Conservation (phyloP, 2,888 invertebrate species). For the Busseola fusca region DNA sequence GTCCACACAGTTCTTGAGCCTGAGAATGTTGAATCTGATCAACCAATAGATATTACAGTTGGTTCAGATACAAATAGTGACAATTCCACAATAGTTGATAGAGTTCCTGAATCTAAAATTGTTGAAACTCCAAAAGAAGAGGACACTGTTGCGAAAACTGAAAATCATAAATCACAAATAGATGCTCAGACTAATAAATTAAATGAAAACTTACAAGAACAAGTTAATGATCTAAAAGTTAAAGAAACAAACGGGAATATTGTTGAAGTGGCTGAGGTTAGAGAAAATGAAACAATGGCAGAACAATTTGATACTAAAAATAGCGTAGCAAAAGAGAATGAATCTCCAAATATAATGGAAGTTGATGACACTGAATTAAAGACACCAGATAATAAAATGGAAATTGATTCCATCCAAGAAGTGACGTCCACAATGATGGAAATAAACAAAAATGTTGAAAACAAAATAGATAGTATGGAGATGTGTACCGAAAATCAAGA, state of each 20-base stretch:
- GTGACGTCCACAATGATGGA: conserved; percentile 5
- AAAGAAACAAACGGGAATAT: neutral
- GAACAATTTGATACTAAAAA: neutral
- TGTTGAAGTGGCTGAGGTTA: neutral
- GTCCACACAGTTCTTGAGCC: neutral
- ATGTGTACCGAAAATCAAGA: conserved; percentile 17
- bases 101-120: neutral
- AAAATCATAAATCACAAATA: neutral
- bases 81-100: neutral
- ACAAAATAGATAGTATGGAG: conserved; percentile 25
- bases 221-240: neutral
- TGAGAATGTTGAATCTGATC: neutral
- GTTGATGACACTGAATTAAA: conserved; percentile 26
- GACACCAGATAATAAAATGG: conserved; percentile 6
- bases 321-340: conserved; percentile 15
- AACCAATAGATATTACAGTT: neutral
- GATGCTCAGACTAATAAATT: neutral
- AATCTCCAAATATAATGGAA: conserved; percentile 36
- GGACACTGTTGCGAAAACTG: neutral
- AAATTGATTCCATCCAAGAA: conserved; percentile 16
- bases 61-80: conserved; percentile 9
- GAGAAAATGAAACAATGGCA: neutral
- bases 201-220: neutral
- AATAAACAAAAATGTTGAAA: neutral
- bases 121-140: neutral